Evolutionary conservation across 2,113 vertebrate genomes (phyloP).

Genomic region (Holacanthus passer): DNA sequence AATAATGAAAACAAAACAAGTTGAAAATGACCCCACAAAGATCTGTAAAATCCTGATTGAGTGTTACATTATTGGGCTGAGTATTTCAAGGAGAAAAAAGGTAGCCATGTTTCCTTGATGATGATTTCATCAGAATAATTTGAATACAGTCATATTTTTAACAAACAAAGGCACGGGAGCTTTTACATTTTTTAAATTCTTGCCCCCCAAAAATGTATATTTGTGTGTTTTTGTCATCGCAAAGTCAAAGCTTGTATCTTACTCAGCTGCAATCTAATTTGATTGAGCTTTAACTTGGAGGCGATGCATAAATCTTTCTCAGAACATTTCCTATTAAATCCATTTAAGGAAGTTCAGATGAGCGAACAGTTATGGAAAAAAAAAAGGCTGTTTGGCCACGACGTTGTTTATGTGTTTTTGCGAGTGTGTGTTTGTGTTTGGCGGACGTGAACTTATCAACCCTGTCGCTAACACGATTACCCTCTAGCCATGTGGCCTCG

Average conservation of each 20-base stretch:
- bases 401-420: constrained; percentile 36
- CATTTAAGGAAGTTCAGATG: constrained; percentile 63
- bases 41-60: constrained; percentile 14
- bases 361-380: constrained; percentile 53
- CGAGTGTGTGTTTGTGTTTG: constrained; percentile 52
- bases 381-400: constrained; percentile 52
- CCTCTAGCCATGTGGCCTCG: constrained; percentile 72
- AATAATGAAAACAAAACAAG: constrained; percentile 30
- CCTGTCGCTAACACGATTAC: constrained; percentile 72
- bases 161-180: not conserved
- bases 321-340: constrained; percentile 71
- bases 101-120: not conserved
- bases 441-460: constrained; percentile 73
- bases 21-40: constrained; percentile 12
- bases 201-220: not conserved
- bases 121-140: not conserved
- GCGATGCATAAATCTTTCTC: constrained; percentile 52
- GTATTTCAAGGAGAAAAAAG: not conserved
- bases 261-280: constrained; percentile 37
- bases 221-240: constrained; percentile 18
- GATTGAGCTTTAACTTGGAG: constrained; percentile 56
- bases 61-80: not conserved
- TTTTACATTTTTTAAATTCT: constrained; percentile 7
- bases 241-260: constrained; percentile 20
- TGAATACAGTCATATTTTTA: not conserved